Evolutionary conservation across 2,113 vertebrate genomes (phyloP), one percentile per base, ranked within the genome.

Genomic region (Gracilinanus agilis): DNA sequence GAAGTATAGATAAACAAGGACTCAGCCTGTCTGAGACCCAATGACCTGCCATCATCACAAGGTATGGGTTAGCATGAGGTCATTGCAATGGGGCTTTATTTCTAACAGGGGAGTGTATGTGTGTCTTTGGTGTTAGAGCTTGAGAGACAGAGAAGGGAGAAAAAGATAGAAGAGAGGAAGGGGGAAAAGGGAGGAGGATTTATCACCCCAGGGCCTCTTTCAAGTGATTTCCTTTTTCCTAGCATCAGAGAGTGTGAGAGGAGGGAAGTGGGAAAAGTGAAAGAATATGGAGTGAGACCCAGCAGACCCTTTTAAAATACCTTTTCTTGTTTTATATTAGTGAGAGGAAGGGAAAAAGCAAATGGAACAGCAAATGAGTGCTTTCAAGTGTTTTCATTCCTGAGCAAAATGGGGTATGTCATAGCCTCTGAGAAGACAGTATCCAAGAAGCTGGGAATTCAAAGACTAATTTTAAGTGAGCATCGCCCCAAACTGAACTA

Each of bases 381-480:
- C 10, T 95, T 95, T 96, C 56, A 95, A 97, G 67, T 11, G 24
- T 53, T 90, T 98, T 96, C 90, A 34, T 54, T 58, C 91, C 96
- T 95, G 29, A 93, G 90, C 5, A 61, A 98, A 93, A 93, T 7
- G 53, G 95, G 97, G 88, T 23, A 27, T 40, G 53, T 44, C 24
- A 21, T 7, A 49, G 91, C 0, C 21, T 56, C 90, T 53, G 0
- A 94, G 90, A 96, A 94, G 88, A 96, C 21, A 21, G 55, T 54
- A 93, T 24, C 8, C 29, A 44, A 34, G 24, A 92, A 97, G 67
- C n/a, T 44, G 75, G 44, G 88, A 94, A 67, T 16, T 2, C 8
- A 93, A 94, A 9, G 0, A 53, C 53, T 44, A 49, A 91, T 95
- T 92, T 67, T 54, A 93, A 49, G 49, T 88, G 34, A 44, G n/a